Percentiles rank a stretch among this genome's conserved stretches.
These are phyloP conservation scores for Plumapathes pennacea DNA, from an alignment of 92 coral and sea anemone genomes.

Conservation along the genomic window DNA sequence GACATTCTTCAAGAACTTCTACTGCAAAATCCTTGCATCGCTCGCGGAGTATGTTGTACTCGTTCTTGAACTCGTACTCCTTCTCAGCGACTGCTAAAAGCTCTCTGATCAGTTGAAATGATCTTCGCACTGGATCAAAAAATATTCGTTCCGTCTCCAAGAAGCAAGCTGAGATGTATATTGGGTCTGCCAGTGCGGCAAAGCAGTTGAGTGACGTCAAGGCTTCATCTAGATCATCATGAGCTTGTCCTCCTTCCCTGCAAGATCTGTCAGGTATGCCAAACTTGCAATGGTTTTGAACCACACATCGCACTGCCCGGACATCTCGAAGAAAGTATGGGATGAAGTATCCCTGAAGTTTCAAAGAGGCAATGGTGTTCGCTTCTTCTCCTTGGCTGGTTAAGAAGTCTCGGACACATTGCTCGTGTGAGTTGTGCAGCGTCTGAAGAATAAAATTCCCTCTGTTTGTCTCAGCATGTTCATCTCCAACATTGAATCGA, in stretches of 20 bases:
- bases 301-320: conserved; percentile 22
- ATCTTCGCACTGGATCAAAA: conserved; percentile 28
- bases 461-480: too few species aligned
- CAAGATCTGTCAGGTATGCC: conserved; percentile 1
- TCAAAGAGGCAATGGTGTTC: too few species aligned
- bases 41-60: conserved; percentile 30
- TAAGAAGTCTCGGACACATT: too few species aligned
- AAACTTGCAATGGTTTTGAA: conserved; percentile 27
- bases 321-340: conserved; percentile 35
- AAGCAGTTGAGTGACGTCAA: conserved; percentile 25
- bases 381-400: too few species aligned
- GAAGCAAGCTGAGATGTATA: conserved; percentile 37
- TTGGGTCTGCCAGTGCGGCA: conserved; percentile 33
- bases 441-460: too few species aligned
- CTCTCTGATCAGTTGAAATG: conserved; percentile 44
- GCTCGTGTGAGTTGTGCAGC: too few species aligned
- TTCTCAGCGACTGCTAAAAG: conserved; percentile 11
- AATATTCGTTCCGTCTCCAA: conserved; percentile 26
- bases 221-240: conserved; percentile 26
- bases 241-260: neutral
- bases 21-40: conserved; percentile 39
- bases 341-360: conserved; percentile 1
- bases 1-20: conserved; percentile 39
- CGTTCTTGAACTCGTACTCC: conserved; percentile 45
- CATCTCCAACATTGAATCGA: too few species aligned